These are phyloP conservation scores for Mongoloraphidia duomilia DNA, from an alignment of 2,888 invertebrate genomes.

Conservation along the genomic window DNA sequence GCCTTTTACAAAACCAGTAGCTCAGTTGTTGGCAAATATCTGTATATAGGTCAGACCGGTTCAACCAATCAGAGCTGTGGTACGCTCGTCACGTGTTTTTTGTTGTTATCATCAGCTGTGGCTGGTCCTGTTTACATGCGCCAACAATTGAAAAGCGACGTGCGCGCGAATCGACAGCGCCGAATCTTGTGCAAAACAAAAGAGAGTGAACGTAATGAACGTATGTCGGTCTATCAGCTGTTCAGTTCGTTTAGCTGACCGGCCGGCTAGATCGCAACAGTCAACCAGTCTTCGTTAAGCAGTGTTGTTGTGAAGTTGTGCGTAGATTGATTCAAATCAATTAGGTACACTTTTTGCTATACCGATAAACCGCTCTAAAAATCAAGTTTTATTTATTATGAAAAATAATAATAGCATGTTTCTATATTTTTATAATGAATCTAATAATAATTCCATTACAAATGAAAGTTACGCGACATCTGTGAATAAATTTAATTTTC, in stretches of 20 bases:
- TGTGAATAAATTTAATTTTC: not conserved
- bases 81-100: constrained; percentile 43
- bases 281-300: not conserved
- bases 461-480: no score
- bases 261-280: not conserved
- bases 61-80: constrained; percentile 30
- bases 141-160: constrained; percentile 23
- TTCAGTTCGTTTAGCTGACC: constrained; percentile 3
- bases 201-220: not conserved
- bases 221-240: constrained; percentile 4
- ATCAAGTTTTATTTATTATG: constrained; percentile 6
- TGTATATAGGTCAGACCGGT: constrained; percentile 39
- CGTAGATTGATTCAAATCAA: no score
- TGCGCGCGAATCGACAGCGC: not conserved
- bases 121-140: constrained; percentile 22
- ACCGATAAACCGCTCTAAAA: not conserved
- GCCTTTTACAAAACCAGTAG: no score
- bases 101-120: constrained; percentile 57
- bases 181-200: constrained; percentile 5
- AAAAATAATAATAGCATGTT: constrained; percentile 4
- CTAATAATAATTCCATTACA: no score
- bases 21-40: constrained; percentile 28
- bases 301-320: not conserved
- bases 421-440: no score
- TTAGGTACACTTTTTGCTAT: no score